A percentile compares a stretch with the other conserved stretches of the same genome.
Conservation (phyloP, 2,888 invertebrate species). For the Cepaea hortensis region DNA sequence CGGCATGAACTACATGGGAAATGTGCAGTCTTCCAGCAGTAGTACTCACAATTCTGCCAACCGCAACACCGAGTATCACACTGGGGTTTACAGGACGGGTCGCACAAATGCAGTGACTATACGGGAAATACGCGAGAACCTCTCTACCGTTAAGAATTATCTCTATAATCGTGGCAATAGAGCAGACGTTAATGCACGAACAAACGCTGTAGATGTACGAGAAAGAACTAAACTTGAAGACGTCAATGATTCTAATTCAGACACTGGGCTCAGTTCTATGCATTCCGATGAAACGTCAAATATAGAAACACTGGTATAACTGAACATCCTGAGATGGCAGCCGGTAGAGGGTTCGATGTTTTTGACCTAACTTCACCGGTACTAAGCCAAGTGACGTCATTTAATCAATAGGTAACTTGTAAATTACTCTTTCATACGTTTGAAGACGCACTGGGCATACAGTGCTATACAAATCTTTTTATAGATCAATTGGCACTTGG, state of each 20-base stretch:
- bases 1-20: background rate
- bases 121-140: background rate
- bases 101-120: background rate
- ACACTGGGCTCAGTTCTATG: constrained; percentile 78
- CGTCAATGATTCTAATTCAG: constrained; percentile 75
- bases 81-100: background rate
- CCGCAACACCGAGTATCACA: background rate
- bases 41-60: constrained; percentile 18
- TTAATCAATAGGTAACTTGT: no score
- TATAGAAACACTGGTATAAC: constrained; percentile 67
- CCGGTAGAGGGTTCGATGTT: no score
- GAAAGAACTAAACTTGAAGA: constrained; percentile 45
- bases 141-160: background rate
- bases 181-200: background rate
- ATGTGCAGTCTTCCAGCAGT: background rate
- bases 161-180: background rate
- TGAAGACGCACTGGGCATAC: no score
- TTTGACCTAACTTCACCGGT: no score
- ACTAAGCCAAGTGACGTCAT: no score
- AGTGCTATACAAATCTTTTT: no score
- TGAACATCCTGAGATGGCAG: background rate
- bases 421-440: no score
- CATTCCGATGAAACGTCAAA: constrained; percentile 75
- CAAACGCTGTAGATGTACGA: background rate
- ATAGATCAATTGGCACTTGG: no score